Conservation (phyloP, 1,140 invertebrate species). For the Hydropsyche tenuis region DNA sequence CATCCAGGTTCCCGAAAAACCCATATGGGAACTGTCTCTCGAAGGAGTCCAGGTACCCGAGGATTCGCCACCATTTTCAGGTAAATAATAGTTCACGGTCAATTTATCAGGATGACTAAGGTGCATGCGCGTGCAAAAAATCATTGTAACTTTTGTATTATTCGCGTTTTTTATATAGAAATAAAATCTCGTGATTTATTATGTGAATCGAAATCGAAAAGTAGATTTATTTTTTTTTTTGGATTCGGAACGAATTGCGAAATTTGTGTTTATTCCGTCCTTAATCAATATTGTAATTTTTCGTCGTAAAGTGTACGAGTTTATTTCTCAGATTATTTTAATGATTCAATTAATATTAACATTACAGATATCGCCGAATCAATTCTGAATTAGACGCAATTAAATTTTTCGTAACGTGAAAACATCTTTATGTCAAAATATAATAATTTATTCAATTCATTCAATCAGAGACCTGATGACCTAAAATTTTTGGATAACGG, state of each 20-base stretch:
- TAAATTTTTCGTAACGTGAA: no score
- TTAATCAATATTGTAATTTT: conserved; percentile 1
- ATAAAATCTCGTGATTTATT: conserved; percentile 6
- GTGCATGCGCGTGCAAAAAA: conserved; percentile 14
- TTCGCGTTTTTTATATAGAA: background rate
- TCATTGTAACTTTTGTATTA: conserved; percentile 11
- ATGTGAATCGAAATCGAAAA: conserved; percentile 20
- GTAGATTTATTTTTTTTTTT: conserved; percentile 14
- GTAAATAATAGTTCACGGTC: conserved; percentile 32
- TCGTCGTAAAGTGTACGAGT: background rate
- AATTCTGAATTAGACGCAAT: no score
- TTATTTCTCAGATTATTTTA: background rate
- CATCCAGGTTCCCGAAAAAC: background rate
- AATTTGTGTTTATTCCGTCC: background rate
- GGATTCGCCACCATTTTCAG: conserved; percentile 20
- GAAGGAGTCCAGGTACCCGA: conserved; percentile 13
- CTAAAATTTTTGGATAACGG: no score
- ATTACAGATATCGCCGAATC: background rate
- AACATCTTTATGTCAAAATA: no score
- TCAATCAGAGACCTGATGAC: no score
- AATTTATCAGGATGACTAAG: conserved; percentile 32
- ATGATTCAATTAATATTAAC: background rate
- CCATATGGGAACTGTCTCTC: no score
- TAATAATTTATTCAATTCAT: no score
- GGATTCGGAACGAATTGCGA: background rate